These are phyloP conservation scores for Synanthedon andrenaeformis DNA, from an alignment of 2,888 invertebrate genomes.

Conservation along the genomic window DNA sequence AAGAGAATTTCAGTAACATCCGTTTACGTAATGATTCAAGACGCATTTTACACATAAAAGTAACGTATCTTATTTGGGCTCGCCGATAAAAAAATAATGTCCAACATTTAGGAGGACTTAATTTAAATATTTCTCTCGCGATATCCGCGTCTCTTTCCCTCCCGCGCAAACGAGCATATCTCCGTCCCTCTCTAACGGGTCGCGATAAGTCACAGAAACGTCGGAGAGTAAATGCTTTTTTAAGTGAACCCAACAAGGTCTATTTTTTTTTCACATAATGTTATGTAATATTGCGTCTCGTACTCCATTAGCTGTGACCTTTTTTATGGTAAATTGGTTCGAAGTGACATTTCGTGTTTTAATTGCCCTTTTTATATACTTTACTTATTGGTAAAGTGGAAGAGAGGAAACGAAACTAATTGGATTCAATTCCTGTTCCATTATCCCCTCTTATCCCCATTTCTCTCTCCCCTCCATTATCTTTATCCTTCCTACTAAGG, in stretches of 20 bases:
- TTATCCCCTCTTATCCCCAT: too few species aligned
- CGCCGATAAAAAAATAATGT: slow-evolving; percentile 68
- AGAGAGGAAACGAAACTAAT: too few species aligned
- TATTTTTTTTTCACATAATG: slow-evolving; percentile 31
- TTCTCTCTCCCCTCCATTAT: too few species aligned
- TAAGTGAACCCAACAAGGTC: slow-evolving; percentile 47
- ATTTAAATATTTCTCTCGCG: slow-evolving; percentile 61
- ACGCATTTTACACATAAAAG: too few species aligned
- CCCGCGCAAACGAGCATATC: slow-evolving; percentile 8
- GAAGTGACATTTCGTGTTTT: too few species aligned
- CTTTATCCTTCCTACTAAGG: too few species aligned
- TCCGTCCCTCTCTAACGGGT: slow-evolving; percentile 23
- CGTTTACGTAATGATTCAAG: too few species aligned
- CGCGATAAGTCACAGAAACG: slow-evolving; percentile 47
- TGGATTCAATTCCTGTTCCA: too few species aligned
- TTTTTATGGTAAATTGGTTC: neutral
- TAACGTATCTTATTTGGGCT: slow-evolving; percentile 50
- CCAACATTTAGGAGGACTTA: slow-evolving; percentile 60
- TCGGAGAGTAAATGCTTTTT: slow-evolving; percentile 53
- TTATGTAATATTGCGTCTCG: slow-evolving; percentile 21
- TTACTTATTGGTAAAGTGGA: too few species aligned
- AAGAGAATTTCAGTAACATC: too few species aligned
- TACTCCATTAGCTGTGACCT: slow-evolving; percentile 26
- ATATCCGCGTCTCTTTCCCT: slow-evolving; percentile 19
- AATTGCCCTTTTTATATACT: too few species aligned